A percentile compares a stretch with the other conserved stretches of the same genome.
These are phyloP conservation scores for Typhlichthys subterraneus DNA, from an alignment of 2,797 vertebrate genomes.

Conservation along the genomic window DNA sequence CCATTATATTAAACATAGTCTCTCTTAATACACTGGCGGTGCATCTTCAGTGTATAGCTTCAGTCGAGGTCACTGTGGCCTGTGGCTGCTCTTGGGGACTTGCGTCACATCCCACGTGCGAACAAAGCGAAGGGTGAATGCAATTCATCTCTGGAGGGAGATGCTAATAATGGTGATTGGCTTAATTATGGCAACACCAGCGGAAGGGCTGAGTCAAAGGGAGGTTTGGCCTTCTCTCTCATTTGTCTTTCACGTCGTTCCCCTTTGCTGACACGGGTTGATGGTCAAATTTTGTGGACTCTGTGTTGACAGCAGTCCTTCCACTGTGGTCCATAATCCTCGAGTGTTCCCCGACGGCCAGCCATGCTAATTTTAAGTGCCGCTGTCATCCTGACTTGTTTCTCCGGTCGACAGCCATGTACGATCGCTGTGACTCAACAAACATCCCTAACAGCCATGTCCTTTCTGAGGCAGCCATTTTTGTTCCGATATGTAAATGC, in stretches of 20 bases:
- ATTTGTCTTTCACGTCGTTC: slow-evolving; percentile 48
- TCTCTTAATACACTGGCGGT: slow-evolving; percentile 34
- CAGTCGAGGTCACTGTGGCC: slow-evolving; percentile 20
- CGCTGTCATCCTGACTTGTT: no score
- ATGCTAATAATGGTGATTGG: slow-evolving; percentile 76
- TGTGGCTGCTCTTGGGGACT: not conserved
- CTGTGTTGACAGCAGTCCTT: slow-evolving; percentile 16
- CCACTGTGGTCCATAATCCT: slow-evolving; percentile 35
- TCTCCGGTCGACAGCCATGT: no score
- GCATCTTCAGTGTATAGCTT: slow-evolving; percentile 20
- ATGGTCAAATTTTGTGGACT: slow-evolving; percentile 27
- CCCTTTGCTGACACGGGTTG: slow-evolving; percentile 41
- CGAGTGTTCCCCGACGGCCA: no score
- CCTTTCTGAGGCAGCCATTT: no score
- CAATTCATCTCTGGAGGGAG: slow-evolving; percentile 56
- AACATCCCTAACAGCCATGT: no score
- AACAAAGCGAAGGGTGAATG: slow-evolving; percentile 62
- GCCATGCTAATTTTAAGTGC: no score
- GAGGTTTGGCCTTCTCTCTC: slow-evolving; percentile 61
- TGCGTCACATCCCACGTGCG: slow-evolving; percentile 63
- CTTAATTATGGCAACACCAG: slow-evolving; percentile 66
- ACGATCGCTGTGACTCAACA: no score
- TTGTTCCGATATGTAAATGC: no score
- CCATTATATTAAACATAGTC: slow-evolving; percentile 43
- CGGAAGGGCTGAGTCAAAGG: slow-evolving; percentile 57